Base-by-base conservation (phyloP, 2,888 invertebrate species). In the Cryptophagus acutangulus region DNA sequence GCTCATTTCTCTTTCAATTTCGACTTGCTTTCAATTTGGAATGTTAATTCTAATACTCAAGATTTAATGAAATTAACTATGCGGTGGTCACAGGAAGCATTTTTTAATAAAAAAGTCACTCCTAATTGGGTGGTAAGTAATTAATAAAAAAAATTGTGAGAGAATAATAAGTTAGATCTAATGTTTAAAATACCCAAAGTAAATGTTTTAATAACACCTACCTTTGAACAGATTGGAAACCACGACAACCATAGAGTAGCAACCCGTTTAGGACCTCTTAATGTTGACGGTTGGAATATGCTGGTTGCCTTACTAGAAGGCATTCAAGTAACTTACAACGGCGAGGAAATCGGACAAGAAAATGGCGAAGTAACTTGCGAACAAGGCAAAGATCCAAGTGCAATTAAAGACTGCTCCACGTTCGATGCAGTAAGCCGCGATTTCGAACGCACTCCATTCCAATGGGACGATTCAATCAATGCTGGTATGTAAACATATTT, bases 281-380 rank as follows among this genome's bases (percentile, higher is more conserved):
- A 83, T 52, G 78, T 82, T 0, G 89, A 91, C 66, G 84, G 82
- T n/a, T 75, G 91, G 59, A 87, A 89, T 61, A 88, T 92, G 84
- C 63, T 95, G 38, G 71, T 82, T 12, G 72, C 89, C 61, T 35
- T 91, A 12, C 71, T 94, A 38, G 92, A 91, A 1, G 94, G 94
- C 28, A 78, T 89, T 2, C 81, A 84, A 13, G 79, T 92, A 5
- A 85, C 88, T 1, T 94, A 94, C 61, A 87, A 93, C 72, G 89
- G 87, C 2, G 87, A 89, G 57, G 87, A 88, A 70, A 76, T 89
- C 31, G 87, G 82, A 1, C 81, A 85, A 79, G 62, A 71, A 46
- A 77, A 85, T 57, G 70, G 71, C 63, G n/a, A 59, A 61, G 75
- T 79, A 9, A 70, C 71, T 0, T 75, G 63, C 55, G 65, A 67